Evolutionary conservation across 2,888 invertebrate species (phyloP), one percentile per base, ranked within the genome.

Genomic region (Agrotis clavis): DNA sequence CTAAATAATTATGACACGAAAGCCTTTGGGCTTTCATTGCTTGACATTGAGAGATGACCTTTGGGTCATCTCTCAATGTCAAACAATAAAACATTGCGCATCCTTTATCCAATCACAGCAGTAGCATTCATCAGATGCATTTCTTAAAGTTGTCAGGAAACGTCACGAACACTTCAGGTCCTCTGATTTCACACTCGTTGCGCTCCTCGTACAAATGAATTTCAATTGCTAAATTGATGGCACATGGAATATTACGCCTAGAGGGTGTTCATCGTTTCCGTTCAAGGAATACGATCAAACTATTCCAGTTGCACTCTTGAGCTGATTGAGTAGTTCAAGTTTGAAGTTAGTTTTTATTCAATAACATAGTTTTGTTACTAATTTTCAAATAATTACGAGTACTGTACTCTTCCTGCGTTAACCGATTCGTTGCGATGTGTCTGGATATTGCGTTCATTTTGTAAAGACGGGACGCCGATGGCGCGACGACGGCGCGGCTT

Each of bases 151-250:
- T 25, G 6, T 41, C 11, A 35, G 59, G 47, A 68, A 45, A 9
- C 21, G 48, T 54, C 75, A 50, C 50, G 54, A 79, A 64, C 72
- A 47, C 59, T 64, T 63, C n/a, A 53, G 53, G 41, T 35, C 53
- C 59, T 53, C 53, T 64, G 54, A 54, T 35, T 60, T 54, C 25
- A 35, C 53, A 64, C 64, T 64, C 41, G 78, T 57, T 47, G 70
- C 18, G 56, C 48, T 64, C 21, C 48, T 64, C 21, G 59, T 6
- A 50, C 19, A 80, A 81, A 51, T 80, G 56, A 57, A 51, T 75
- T 80, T 74, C 79, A 79, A 77, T 80, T 77, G 66, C 51, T 59
- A 73, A 74, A 77, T 77, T 80, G 81, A 62, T 81, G 25, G 54
- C 45, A 54, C 35, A 60, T 67, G 62, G 51, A 51, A 62, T 74